Evolutionary conservation across 2,113 vertebrate genomes (phyloP).

Genomic region (Upupa epops): DNA sequence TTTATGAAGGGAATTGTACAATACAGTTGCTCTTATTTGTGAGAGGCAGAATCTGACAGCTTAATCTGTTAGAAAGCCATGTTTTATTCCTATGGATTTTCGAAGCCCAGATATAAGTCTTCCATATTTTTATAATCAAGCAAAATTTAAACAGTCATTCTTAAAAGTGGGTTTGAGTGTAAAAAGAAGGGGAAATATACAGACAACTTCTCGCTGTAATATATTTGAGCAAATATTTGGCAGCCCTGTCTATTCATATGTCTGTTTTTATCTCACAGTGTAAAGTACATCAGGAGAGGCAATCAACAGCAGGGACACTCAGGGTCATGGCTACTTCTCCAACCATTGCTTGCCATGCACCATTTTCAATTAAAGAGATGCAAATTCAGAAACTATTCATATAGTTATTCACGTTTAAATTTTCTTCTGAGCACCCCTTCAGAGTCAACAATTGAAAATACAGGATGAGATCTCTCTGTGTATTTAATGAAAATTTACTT

Average conservation of each 20-base stretch:
- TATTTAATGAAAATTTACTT: conserved; percentile 4
- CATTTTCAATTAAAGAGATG: background rate
- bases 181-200: background rate
- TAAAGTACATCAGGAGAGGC: background rate
- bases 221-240: background rate
- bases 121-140: background rate
- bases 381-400: background rate
- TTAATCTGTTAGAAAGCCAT: background rate
- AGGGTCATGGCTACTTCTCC: background rate
- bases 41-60: background rate
- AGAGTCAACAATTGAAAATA: conserved; percentile 10
- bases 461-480: background rate
- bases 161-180: background rate
- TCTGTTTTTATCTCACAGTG: background rate
- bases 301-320: background rate
- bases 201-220: background rate
- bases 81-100: background rate
- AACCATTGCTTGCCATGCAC: background rate
- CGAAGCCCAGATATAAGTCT: background rate
- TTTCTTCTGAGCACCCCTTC: conserved; percentile 2
- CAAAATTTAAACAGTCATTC: background rate
- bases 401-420: background rate
- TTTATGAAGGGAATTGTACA: background rate
- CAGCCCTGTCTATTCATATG: background rate
- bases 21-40: background rate